These are phyloP conservation scores for Diplogasteroides magnus DNA, from an alignment of 1,140 invertebrate species.

Conservation along the genomic window DNA sequence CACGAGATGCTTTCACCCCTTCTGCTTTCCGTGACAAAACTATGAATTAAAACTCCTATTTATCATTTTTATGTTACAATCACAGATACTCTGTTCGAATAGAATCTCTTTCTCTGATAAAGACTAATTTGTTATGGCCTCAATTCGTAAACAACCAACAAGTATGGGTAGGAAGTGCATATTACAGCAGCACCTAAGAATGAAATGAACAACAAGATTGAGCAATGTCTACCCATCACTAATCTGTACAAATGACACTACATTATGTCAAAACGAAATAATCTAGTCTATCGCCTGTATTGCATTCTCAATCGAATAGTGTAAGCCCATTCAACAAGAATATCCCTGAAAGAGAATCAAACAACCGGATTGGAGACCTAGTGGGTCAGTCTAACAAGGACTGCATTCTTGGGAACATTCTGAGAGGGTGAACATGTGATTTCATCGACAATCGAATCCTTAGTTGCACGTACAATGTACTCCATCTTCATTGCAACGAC, in stretches of 20 bases:
- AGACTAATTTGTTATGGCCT: no score
- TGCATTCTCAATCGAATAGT: not conserved
- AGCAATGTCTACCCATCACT: conserved; percentile 10
- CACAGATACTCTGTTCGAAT: no score
- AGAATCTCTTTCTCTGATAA: no score
- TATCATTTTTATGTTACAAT: no score
- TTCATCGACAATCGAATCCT: conserved; percentile 35
- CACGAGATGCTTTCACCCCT: no score
- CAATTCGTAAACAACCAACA: no score
- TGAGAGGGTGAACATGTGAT: conserved; percentile 40
- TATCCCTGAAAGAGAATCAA: not conserved
- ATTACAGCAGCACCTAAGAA: no score
- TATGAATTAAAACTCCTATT: no score
- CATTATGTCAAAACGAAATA: not conserved
- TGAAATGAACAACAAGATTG: no score
- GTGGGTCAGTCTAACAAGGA: conserved; percentile 38
- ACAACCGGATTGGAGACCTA: not conserved
- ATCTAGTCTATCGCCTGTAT: no score
- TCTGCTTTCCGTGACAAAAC: no score
- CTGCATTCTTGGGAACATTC: conserved; percentile 43
- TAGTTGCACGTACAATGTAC: conserved; percentile 53
- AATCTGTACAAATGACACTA: conserved; percentile 12
- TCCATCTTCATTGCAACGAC: conserved; percentile 99
- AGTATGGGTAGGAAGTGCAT: no score
- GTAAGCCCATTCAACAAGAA: not conserved